Evolutionary conservation across 1,140 invertebrate species (phyloP).

Genomic region (Drosophila biarmipes): DNA sequence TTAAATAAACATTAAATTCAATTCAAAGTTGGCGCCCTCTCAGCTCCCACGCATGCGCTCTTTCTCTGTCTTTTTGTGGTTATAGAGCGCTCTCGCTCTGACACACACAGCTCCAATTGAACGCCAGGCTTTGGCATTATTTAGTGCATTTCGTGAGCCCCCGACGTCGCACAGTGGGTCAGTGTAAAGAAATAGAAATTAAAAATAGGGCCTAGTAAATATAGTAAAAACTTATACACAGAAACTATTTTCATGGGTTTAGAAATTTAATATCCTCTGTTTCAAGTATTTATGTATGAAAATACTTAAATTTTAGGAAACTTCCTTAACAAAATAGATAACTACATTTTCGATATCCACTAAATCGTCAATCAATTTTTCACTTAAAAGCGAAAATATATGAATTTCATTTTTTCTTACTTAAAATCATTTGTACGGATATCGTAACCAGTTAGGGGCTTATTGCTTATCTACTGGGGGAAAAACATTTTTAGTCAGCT

Average conservation of each 20-base stretch:
- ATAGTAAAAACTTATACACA: no score
- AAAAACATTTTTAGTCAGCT: background rate
- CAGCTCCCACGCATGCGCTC: constrained; percentile 17
- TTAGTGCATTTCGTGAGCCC: constrained; percentile 10
- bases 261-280: no score
- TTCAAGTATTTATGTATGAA: no score
- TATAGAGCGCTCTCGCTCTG: constrained; percentile 25
- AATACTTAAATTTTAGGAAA: no score
- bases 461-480: background rate
- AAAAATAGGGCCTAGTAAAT: background rate
- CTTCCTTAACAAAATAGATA: no score
- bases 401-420: no score
- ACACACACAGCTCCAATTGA: constrained; percentile 25
- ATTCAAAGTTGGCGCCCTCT: constrained; percentile 53
- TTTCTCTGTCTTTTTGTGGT: background rate
- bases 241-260: no score
- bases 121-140: constrained; percentile 26
- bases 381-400: no score
- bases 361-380: no score
- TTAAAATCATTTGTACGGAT: background rate
- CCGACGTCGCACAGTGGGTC: constrained; percentile 10
- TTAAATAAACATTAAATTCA: constrained; percentile 10
- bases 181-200: background rate
- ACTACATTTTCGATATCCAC: no score
- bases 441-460: no score